phyloP scores from a whole-genome alignment of 1,140 invertebrate genomes.

The Chymomyza costata region DNA sequence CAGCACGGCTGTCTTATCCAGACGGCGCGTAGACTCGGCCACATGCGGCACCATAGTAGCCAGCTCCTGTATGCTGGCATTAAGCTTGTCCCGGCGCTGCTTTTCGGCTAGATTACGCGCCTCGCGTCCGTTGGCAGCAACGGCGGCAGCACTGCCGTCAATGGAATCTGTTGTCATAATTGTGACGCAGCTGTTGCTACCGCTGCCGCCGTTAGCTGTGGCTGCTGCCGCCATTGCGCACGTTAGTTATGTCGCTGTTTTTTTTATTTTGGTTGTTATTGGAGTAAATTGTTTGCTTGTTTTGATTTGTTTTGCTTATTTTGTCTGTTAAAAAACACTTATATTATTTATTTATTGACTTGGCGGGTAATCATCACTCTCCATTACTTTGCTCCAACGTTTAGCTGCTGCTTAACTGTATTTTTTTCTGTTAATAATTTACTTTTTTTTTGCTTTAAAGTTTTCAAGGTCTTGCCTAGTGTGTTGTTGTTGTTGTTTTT shows the following conservation, averaged over 20 bases:
- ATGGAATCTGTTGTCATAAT: constrained; percentile 26
- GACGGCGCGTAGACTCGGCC: constrained; percentile 83
- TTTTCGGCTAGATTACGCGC: constrained; percentile 91
- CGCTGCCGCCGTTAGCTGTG: constrained; percentile 22
- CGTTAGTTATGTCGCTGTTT: constrained; percentile 15
- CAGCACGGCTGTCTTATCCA: constrained; percentile 94
- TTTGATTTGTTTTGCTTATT: constrained; percentile 22
- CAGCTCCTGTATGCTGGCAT: constrained; percentile 88
- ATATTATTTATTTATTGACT: constrained; percentile 34
- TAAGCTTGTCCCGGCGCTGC: constrained; percentile 90
- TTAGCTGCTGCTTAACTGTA: constrained; percentile 23
- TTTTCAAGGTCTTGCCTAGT: constrained; percentile 63
- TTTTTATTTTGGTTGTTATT: constrained; percentile 11
- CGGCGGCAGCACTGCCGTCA: constrained; percentile 14
- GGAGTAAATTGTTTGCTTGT: constrained; percentile 6
- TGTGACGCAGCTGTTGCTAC: constrained; percentile 32
- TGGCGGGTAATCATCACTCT: constrained; percentile 63
- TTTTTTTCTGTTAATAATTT: constrained; percentile 46
- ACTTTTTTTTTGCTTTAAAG: constrained; percentile 50
- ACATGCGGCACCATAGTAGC: constrained; percentile 88
- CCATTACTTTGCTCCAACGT: constrained; percentile 51
- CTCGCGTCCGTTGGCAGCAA: constrained; percentile 80
- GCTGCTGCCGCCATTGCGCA: constrained; percentile 50
- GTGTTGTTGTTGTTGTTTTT: constrained; percentile 31
- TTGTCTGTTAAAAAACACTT: too few relatives aligned